Percentiles rank a stretch among this genome's conserved stretches.
Conservation (phyloP, 1,140 invertebrate genomes). For the Bradysia coprophila region DNA sequence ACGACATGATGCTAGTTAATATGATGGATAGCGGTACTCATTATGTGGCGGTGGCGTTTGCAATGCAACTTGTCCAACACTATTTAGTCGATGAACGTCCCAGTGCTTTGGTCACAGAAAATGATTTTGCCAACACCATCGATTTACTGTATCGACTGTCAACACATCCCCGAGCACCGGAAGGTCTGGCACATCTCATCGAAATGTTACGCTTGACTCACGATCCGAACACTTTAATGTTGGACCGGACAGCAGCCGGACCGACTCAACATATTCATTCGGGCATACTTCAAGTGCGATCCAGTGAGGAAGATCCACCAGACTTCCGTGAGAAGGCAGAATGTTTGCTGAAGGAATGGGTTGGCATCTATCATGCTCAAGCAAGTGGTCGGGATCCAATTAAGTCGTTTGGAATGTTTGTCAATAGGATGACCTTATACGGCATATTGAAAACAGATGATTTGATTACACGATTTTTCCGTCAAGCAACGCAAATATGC, state of each 20-base stretch:
- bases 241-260: constrained; percentile 49
- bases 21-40: constrained; percentile 73
- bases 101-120: constrained; percentile 57
- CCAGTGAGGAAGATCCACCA: constrained; percentile 78
- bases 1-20: constrained; percentile 49
- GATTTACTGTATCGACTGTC: constrained; percentile 60
- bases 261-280: constrained; percentile 84
- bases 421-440: constrained; percentile 90
- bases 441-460: constrained; percentile 96
- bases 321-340: constrained; percentile 92
- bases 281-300: constrained; percentile 64
- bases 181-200: constrained; percentile 56
- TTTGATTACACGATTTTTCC: constrained; percentile 91
- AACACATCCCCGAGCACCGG: constrained; percentile 52
- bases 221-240: constrained; percentile 40
- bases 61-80: constrained; percentile 78
- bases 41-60: constrained; percentile 67
- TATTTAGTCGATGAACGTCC: constrained; percentile 75
- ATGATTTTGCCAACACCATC: constrained; percentile 68
- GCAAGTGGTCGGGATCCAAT: constrained; percentile 65
- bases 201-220: constrained; percentile 56
- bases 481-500: constrained; percentile 91
- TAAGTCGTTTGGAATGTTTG: constrained; percentile 87
- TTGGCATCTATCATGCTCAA: constrained; percentile 61
- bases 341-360: constrained; percentile 86